phyloP scores from a whole-genome alignment of 2,113 vertebrate species.

The Spheniscus mendiculus region DNA sequence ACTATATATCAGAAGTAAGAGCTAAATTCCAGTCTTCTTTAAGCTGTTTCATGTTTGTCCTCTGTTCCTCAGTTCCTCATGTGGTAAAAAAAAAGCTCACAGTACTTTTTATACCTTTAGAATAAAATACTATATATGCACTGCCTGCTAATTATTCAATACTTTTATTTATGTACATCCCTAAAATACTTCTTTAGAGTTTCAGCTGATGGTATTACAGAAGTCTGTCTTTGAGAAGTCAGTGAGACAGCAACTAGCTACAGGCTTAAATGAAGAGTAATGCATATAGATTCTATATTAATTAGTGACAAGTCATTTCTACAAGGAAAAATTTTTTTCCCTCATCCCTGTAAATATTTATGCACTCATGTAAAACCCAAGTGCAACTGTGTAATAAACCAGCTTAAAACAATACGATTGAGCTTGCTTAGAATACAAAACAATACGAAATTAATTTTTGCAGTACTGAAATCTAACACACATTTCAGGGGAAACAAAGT shows the following conservation, averaged over 20 bases:
- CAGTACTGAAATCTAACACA: not conserved
- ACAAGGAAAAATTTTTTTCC: not conserved
- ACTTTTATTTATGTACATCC: not conserved
- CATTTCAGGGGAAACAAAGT: not conserved
- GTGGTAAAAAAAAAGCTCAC: not conserved
- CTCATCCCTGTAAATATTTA: slow-evolving; percentile 2
- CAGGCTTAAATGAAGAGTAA: slow-evolving; percentile 13
- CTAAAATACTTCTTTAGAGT: not conserved
- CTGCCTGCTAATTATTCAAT: not conserved
- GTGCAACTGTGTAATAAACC: not conserved
- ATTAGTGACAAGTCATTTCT: not conserved
- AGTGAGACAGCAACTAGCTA: not conserved
- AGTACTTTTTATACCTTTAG: not conserved
- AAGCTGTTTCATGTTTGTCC: not conserved
- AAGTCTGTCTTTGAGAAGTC: not conserved
- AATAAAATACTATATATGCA: not conserved
- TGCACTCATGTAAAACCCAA: not conserved
- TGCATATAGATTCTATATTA: not conserved
- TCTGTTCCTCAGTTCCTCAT: not conserved
- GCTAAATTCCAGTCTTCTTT: not conserved
- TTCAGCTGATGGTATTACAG: not conserved
- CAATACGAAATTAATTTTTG: not conserved
- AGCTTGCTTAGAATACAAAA: slow-evolving; percentile 11
- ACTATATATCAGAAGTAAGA: not conserved
- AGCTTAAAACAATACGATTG: not conserved